phyloP scores from a whole-genome alignment of 2,113 vertebrate species.

The Phaethornis superciliosus region DNA sequence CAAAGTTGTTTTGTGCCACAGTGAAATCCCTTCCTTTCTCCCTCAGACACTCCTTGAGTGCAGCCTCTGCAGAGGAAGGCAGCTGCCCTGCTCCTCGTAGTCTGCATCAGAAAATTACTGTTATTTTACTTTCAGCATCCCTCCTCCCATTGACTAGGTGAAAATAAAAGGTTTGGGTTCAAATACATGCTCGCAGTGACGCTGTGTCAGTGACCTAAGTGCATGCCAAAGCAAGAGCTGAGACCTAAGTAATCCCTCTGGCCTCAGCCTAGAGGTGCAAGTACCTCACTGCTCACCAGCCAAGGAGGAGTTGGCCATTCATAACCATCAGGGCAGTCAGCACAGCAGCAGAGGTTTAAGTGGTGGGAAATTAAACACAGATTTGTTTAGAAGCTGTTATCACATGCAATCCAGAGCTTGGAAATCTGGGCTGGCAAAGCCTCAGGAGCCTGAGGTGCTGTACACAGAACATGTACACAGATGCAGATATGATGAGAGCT shows the following conservation, averaged over 20 bases:
- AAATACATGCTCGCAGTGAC: background rate
- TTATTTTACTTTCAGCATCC: background rate
- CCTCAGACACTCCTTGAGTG: background rate
- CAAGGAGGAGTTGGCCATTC: background rate
- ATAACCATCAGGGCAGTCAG: background rate
- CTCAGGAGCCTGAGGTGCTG: background rate
- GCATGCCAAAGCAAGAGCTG: background rate
- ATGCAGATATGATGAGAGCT: background rate
- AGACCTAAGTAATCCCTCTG: background rate
- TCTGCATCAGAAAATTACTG: background rate
- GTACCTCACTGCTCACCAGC: background rate
- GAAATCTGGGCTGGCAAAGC: background rate
- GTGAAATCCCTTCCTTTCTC: background rate
- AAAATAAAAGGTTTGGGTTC: background rate
- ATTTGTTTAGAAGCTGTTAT: background rate
- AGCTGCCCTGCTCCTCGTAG: background rate
- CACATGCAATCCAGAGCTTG: background rate
- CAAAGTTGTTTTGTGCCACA: background rate
- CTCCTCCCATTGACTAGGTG: background rate
- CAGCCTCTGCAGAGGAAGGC: background rate
- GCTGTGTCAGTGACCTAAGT: background rate
- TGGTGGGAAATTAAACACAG: background rate
- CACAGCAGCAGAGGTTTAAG: background rate
- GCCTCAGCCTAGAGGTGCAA: background rate
- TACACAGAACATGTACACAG: accelerated